A percentile compares a stretch with the other conserved stretches of the same genome.
Conservation (phyloP, 1,140 invertebrate genomes). For the Camponotus vicinus region DNA sequence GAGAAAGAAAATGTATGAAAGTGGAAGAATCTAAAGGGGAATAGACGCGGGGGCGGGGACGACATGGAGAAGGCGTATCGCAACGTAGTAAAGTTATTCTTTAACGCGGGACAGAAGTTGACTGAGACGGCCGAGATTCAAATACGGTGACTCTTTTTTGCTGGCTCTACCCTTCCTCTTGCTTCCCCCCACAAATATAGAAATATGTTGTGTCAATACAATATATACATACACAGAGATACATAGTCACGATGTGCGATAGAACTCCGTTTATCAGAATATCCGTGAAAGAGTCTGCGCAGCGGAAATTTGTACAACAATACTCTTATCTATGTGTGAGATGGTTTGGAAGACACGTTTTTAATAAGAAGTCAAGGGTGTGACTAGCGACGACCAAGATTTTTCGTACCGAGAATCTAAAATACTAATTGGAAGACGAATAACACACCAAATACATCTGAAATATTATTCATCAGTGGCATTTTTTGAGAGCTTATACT, state of each 20-base stretch:
- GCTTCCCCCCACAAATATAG: constrained; percentile 85
- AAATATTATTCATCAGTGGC: not conserved
- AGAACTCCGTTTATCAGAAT: constrained; percentile 53
- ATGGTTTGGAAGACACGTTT: not conserved
- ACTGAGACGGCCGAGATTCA: constrained; percentile 69
- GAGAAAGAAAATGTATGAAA: constrained; percentile 73
- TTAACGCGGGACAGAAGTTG: constrained; percentile 68
- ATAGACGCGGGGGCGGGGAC: constrained; percentile 61
- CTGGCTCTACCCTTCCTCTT: constrained; percentile 86
- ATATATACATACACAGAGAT: constrained; percentile 62
- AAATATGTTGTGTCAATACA: constrained; percentile 65
- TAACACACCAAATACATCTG: constrained; percentile 4
- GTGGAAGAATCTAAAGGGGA: constrained; percentile 67
- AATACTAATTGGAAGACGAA: not conserved
- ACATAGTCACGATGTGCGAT: constrained; percentile 51
- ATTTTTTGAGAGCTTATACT: not conserved
- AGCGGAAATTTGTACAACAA: constrained; percentile 8
- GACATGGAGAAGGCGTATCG: constrained; percentile 67
- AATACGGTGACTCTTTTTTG: constrained; percentile 83
- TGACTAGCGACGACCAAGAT: not conserved
- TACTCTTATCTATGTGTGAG: constrained; percentile 25
- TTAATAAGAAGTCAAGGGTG: constrained; percentile 17
- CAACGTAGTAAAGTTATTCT: constrained; percentile 64
- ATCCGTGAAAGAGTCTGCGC: constrained; percentile 19
- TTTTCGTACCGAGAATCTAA: not conserved